Evolutionary conservation across 1,140 invertebrate genomes (phyloP).

Genomic region (Drosophila burlai): DNA sequence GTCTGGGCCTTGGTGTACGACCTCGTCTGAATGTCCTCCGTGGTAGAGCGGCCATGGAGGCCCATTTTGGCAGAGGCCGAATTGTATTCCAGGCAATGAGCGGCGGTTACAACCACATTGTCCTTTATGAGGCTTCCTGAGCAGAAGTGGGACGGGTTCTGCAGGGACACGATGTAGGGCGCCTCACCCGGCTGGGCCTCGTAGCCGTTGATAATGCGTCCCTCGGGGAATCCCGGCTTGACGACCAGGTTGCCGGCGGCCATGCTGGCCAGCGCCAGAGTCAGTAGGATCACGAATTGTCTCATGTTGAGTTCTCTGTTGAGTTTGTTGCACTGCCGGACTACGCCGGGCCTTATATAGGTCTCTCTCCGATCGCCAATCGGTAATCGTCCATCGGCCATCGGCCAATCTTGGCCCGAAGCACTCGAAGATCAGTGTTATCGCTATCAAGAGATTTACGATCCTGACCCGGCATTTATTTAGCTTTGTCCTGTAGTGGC

Average conservation of each 20-base stretch:
- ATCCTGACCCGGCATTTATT: slow-evolving; percentile 37
- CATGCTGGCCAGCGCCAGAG: slow-evolving; percentile 53
- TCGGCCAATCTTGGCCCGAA: neutral
- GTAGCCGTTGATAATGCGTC: slow-evolving; percentile 83
- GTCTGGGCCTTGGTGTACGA: slow-evolving; percentile 19
- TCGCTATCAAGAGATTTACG: slow-evolving; percentile 61
- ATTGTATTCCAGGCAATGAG: slow-evolving; percentile 58
- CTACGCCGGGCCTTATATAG: slow-evolving; percentile 51
- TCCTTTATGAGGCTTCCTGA: slow-evolving; percentile 48
- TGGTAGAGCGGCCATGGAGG: slow-evolving; percentile 82
- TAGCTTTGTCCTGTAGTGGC: slow-evolving; percentile 35
- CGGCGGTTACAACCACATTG: slow-evolving; percentile 61
- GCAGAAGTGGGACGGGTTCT: slow-evolving; percentile 62
- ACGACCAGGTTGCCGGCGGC: slow-evolving; percentile 47
- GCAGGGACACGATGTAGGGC: slow-evolving; percentile 77
- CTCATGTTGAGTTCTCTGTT: slow-evolving; percentile 55
- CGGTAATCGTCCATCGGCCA: neutral
- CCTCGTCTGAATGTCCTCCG: slow-evolving; percentile 44
- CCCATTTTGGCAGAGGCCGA: slow-evolving; percentile 50
- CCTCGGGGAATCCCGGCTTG: slow-evolving; percentile 66
- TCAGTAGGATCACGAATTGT: slow-evolving; percentile 64
- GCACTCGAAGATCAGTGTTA: slow-evolving; percentile 22
- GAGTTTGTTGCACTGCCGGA: slow-evolving; percentile 22
- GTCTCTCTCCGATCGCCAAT: slow-evolving; percentile 36
- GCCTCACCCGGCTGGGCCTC: slow-evolving; percentile 68